Evolutionary conservation across 2,797 vertebrate genomes (phyloP), one percentile per base, ranked within the genome.

Genomic region (Onychomys leucogaster): DNA sequence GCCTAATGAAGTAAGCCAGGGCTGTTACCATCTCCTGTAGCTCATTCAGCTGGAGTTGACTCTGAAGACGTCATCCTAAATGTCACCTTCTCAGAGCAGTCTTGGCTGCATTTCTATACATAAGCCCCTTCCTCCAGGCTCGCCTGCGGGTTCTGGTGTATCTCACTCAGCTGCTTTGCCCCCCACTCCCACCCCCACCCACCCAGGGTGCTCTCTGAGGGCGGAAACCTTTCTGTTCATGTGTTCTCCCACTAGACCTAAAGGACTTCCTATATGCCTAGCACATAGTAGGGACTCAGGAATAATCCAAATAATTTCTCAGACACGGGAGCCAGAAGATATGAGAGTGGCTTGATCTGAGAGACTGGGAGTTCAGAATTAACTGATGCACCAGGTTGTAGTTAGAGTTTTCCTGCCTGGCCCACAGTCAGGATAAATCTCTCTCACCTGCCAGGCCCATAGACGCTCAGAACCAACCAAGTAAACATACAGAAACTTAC

Each of bases 171-270:
- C 55, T 17, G 25, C 57, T 71, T 80, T 32, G 1, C 12, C 8
- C 29, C 43, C 43, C 46, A 5, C 46, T 7, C 5, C 46, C 46
- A 5, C 46, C 8, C 6, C 63, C 49, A 16, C 27, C 37, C 8
- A 34, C 63, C 49, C 2, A 23, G 32, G 37, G 41, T 5, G 4
- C 52, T 37, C 73, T 89, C 52, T 49, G 32, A 88, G 17, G 63
- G 55, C 14, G 13, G 69, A 10, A 27, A 23, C 41, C 21, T 16
- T 87, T 27, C 75, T 46, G 12, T 88, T 41, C 34, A 61, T 27
- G 34, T 46, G 65, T 49, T 37, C 11, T 3, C 23, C n/a, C 21
- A 0, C 25, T 25, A 4, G 6, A 41, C 10, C 17, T 0, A 8
- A 19, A 34, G n/a, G 71, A 32, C 85, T 89, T 61, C 57, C 34